Percentiles rank a stretch among this genome's conserved stretches.
phyloP scores from a whole-genome alignment of 2,888 invertebrate genomes.

The Sabellastarte sp. region DNA sequence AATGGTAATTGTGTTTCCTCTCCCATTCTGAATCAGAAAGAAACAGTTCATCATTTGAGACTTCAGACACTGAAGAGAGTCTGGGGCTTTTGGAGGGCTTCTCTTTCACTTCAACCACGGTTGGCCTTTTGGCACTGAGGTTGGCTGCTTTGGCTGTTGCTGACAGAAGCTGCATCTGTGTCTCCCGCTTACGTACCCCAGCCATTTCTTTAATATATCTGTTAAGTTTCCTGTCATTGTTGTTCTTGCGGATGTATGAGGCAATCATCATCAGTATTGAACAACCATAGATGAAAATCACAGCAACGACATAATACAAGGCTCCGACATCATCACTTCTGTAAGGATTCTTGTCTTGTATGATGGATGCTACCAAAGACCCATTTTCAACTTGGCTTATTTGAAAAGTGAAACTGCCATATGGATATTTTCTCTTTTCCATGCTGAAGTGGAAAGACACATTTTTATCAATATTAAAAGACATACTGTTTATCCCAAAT shows the following conservation, averaged over 20 bases:
- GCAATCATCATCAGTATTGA: slow-evolving; percentile 58
- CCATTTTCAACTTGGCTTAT: slow-evolving; percentile 21
- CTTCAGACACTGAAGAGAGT: too few species aligned
- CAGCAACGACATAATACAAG: slow-evolving; percentile 57
- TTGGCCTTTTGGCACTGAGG: too few species aligned
- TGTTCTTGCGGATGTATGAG: slow-evolving; percentile 55
- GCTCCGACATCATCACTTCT: slow-evolving; percentile 48
- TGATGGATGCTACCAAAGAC: slow-evolving; percentile 18
- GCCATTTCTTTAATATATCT: slow-evolving; percentile 45
- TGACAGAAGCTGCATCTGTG: slow-evolving; percentile 23
- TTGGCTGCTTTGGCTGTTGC: slow-evolving; percentile 23
- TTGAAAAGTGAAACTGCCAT: slow-evolving; percentile 21
- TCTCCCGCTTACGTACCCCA: slow-evolving; percentile 27
- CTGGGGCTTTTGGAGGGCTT: too few species aligned
- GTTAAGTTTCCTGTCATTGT: slow-evolving; percentile 51
- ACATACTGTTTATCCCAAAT: too few species aligned
- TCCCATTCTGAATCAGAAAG: too few species aligned
- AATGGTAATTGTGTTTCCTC: too few species aligned
- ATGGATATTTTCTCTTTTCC: too few species aligned
- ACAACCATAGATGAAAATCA: slow-evolving; percentile 54
- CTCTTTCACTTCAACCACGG: too few species aligned
- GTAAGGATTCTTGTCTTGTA: slow-evolving; percentile 5
- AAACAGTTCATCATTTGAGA: too few species aligned
- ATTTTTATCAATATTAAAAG: too few species aligned
- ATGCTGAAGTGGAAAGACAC: too few species aligned